These are phyloP conservation scores for Microcebus tavaratra DNA, from an alignment of 2,113 vertebrate genomes.

Conservation along the genomic window DNA sequence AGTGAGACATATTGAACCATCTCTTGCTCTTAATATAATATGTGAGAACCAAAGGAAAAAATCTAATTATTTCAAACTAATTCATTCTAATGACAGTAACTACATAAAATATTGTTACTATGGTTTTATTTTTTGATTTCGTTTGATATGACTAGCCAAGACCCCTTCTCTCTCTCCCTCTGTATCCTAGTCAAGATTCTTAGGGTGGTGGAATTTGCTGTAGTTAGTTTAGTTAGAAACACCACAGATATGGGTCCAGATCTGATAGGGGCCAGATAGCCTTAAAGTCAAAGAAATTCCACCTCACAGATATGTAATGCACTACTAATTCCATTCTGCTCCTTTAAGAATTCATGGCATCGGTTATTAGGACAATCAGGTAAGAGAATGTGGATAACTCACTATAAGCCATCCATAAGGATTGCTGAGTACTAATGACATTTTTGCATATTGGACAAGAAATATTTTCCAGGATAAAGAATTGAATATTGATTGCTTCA, in stretches of 20 bases:
- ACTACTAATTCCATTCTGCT: neutral
- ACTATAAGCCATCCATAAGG: neutral
- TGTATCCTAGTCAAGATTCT: neutral
- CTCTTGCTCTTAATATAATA: neutral
- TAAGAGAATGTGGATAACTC: neutral
- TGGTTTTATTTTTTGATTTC: neutral
- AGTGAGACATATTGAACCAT: neutral
- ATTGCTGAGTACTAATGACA: neutral
- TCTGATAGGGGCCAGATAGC: neutral
- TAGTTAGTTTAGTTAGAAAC: slow-evolving; percentile 6
- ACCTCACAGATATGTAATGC: neutral
- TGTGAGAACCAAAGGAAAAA: neutral
- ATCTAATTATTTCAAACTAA: neutral
- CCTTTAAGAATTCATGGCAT: neutral
- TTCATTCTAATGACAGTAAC: neutral
- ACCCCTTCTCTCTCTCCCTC: neutral
- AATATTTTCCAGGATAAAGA: neutral
- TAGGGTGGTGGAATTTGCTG: neutral
- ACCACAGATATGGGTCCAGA: neutral
- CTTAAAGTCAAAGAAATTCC: slow-evolving; percentile 1
- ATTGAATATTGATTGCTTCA: neutral
- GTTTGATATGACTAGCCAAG: slow-evolving; percentile 22
- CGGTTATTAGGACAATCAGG: slow-evolving; percentile 10
- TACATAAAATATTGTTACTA: neutral
- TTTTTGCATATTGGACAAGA: neutral